These are phyloP conservation scores for Dascyllus trimaculatus DNA, from an alignment of 2,113 vertebrate genomes.

Conservation along the genomic window DNA sequence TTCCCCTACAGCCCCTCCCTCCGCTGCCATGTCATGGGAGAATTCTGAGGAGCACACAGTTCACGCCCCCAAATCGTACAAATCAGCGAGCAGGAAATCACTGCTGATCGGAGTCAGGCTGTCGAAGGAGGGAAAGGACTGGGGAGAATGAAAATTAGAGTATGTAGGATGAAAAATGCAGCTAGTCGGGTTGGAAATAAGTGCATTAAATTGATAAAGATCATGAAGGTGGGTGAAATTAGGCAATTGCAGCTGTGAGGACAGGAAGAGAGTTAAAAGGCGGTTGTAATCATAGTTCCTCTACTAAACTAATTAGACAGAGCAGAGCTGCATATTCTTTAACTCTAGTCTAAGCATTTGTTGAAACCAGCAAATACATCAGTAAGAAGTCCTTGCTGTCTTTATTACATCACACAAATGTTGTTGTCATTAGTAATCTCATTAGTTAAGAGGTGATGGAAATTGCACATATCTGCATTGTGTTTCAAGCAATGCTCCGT, in stretches of 20 bases:
- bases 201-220: constrained; percentile 15
- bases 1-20: constrained; percentile 40
- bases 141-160: constrained; percentile 21
- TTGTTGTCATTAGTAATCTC: neutral
- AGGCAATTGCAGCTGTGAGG: neutral
- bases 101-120: constrained; percentile 63
- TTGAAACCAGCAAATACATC: constrained; percentile 16
- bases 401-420: neutral
- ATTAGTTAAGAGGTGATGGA: neutral
- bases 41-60: constrained; percentile 66
- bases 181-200: constrained; percentile 20
- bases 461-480: neutral
- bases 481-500: neutral
- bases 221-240: neutral
- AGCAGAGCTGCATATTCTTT: constrained; percentile 21
- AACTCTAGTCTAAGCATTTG: constrained; percentile 5
- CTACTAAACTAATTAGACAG: neutral
- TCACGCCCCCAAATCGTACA: constrained; percentile 73
- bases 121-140: constrained; percentile 34
- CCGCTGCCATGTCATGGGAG: constrained; percentile 31
- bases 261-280: constrained; percentile 21
- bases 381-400: constrained; percentile 2
- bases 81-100: constrained; percentile 78
- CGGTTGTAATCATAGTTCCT: neutral
- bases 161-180: neutral